Evolutionary conservation across 2,113 vertebrate species (phyloP).

Genomic region (Oncorhynchus masou): DNA sequence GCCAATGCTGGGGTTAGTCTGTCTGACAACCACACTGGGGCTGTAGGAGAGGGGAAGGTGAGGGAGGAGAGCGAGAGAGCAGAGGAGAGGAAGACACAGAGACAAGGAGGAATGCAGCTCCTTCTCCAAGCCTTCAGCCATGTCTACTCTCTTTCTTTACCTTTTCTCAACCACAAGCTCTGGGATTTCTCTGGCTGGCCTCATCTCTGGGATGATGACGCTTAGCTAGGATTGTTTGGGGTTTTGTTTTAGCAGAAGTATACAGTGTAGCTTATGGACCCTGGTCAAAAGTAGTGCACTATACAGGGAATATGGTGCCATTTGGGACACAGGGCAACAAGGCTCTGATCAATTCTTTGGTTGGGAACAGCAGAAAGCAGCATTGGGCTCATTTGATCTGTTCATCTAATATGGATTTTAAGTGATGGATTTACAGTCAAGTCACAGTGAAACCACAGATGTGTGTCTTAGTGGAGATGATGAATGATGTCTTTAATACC

Average conservation of each 20-base stretch:
- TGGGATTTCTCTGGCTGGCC: constrained; percentile 53
- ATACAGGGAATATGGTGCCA: not conserved
- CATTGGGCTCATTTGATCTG: not conserved
- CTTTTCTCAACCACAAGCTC: constrained; percentile 51
- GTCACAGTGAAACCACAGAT: constrained; percentile 21
- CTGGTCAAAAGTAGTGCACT: constrained; percentile 26
- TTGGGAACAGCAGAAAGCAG: not conserved
- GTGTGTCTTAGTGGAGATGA: constrained; percentile 25
- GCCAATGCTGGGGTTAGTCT: constrained; percentile 11
- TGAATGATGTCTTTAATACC: constrained; percentile 18
- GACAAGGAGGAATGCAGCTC: constrained; percentile 58
- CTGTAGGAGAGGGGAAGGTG: not conserved
- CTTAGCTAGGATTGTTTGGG: constrained; percentile 11
- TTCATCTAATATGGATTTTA: not conserved
- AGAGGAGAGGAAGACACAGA: constrained; percentile 47
- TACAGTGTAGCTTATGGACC: not conserved
- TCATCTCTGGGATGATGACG: constrained; percentile 27
- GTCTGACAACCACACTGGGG: constrained; percentile 51
- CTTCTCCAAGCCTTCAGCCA: constrained; percentile 50
- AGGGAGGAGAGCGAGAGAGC: constrained; percentile 10
- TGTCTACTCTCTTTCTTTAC: constrained; percentile 55
- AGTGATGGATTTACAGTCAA: not conserved
- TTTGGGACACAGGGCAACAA: too few species aligned
- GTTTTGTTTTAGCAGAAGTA: not conserved
- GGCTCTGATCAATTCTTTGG: not conserved